Base-by-base conservation (phyloP, 2,113 vertebrate species). In the Phylloscopus trochiloides region DNA sequence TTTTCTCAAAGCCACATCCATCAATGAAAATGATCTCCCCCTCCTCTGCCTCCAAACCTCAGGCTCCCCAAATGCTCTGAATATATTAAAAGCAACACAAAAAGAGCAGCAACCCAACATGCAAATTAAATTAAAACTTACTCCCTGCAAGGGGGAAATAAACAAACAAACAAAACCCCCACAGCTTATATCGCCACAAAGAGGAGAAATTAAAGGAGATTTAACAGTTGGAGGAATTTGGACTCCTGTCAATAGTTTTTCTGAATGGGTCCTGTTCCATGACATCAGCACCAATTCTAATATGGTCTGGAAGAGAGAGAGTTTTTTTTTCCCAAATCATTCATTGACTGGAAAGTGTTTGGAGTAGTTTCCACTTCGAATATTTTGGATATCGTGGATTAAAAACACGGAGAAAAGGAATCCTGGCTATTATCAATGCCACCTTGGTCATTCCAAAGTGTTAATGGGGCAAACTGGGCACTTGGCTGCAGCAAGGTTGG, bases 101-200 rank as follows among this genome's bases (percentile, higher is more conserved):
- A 93, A 90, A 95, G 85, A 96, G 72, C 93, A 95, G 57, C 79
- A 94, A 83, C 82, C 72, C 92, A 77, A 96, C 82, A 80, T 86
- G 94, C 93, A 94, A 96, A 94, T 93, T 45, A 93, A 95, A 90
- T 92, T 43, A 90, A 94, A 94, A 71, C 78, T 80, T 9, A 3
- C 19, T 57, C 59, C 61, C 86, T 17, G 1, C 85, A 59, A 96
- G 79, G 72, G 75, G 71, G 75, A 94, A 95, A 92, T 77, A 94
- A 93, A 95, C 90, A 96, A 95, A 85, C 87, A 96, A 95, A 76
- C 70, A 63, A 94, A 94, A 78, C 90, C 78, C 85, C 78, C 79
- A 83, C 78, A 88, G 86, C 54, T 94, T 86, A 45, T 68, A 73
- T 32, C 42, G 13, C 40, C 74, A 94, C 93, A 96, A 96, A 96